Evolutionary conservation across 2,888 invertebrate species (phyloP), one percentile per base, ranked within the genome.

Genomic region (Drosophila rubida): DNA sequence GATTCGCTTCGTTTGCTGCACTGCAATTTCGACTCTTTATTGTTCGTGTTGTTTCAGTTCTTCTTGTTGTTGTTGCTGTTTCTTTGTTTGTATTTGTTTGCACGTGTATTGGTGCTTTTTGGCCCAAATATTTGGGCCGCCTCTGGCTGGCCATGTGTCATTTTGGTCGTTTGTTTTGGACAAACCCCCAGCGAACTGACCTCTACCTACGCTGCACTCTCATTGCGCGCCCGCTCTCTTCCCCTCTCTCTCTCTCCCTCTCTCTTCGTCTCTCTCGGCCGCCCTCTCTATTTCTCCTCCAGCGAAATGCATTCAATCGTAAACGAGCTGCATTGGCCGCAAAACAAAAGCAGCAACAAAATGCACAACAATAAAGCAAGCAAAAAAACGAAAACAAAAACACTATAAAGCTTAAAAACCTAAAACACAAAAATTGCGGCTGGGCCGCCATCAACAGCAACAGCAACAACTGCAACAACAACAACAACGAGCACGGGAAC

Each of bases 371-470:
- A 81, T 19, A 19, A 19, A 19, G 19, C 39, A 39, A 13, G 14
- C 41, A 45, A 35, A 45, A 54, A 4, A 30, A 8, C 30, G 14
- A 7, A n/a, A 11, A 6, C 19, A 39, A 45, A 55, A 37, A 25
- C 58, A 54, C 30, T 45, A 62, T 69, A 76, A 85, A 61, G 76
- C 67, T 78, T 84, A 66, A 87, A 86, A 84, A 69, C 76, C 81
- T 77, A 81, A 87, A 87, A 87, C 87, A 83, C 87, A 84, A 84
- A 82, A 82, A 82, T 87, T 84, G 87, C 76, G 82, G 82, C 82
- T 68, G 61, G 68, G 65, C 55, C 48, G 78, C 70, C 68, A 80
- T 75, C 78, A 83, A 80, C 67, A 70, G 37, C 66, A 68, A 62
- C 46, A 76, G 46, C 61, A 58, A 42, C 51, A 32, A 61, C 35